These are phyloP conservation scores for Ellobium chinense DNA, from an alignment of 2,888 invertebrate genomes.

Conservation along the genomic window DNA sequence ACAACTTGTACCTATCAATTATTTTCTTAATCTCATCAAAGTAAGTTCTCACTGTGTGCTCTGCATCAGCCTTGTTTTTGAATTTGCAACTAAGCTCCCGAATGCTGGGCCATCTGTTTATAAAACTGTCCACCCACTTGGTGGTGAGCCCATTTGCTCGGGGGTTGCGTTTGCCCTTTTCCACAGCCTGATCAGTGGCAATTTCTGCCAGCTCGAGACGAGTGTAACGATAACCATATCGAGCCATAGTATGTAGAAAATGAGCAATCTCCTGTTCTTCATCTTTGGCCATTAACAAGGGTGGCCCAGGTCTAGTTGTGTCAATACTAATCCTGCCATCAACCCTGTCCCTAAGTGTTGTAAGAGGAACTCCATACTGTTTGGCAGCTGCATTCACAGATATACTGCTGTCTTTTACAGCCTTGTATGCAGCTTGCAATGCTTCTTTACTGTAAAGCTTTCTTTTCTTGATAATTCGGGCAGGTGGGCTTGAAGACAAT, in stretches of 20 bases:
- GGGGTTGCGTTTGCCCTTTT: slow-evolving; percentile 42
- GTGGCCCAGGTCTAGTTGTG: slow-evolving; percentile 45
- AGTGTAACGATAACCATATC: slow-evolving; percentile 47
- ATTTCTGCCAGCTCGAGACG: slow-evolving; percentile 43
- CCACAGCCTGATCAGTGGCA: slow-evolving; percentile 46
- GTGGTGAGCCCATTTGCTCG: slow-evolving; percentile 40
- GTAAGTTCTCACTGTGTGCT: slow-evolving; percentile 45
- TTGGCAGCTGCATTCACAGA: slow-evolving; percentile 47
- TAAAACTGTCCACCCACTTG: slow-evolving; percentile 47
- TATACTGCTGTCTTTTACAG: slow-evolving; percentile 46
- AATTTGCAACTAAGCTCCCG: slow-evolving; percentile 46
- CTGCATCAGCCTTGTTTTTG: slow-evolving; percentile 43
- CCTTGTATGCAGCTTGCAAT: slow-evolving; percentile 44
- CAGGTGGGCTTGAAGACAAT: not conserved
- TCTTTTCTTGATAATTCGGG: slow-evolving; percentile 29
- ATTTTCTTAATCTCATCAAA: slow-evolving; percentile 47
- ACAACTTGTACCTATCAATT: slow-evolving; percentile 38
- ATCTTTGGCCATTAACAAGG: slow-evolving; percentile 40
- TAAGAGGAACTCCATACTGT: slow-evolving; percentile 43
- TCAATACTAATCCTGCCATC: slow-evolving; percentile 47
- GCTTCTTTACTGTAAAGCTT: slow-evolving; percentile 37
- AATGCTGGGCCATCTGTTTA: slow-evolving; percentile 41
- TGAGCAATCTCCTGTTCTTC: slow-evolving; percentile 43
- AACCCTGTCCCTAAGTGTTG: slow-evolving; percentile 42
- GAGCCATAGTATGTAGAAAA: slow-evolving; percentile 41